Base-by-base conservation (phyloP, 2,797 vertebrate species). In the Mareca penelope region DNA sequence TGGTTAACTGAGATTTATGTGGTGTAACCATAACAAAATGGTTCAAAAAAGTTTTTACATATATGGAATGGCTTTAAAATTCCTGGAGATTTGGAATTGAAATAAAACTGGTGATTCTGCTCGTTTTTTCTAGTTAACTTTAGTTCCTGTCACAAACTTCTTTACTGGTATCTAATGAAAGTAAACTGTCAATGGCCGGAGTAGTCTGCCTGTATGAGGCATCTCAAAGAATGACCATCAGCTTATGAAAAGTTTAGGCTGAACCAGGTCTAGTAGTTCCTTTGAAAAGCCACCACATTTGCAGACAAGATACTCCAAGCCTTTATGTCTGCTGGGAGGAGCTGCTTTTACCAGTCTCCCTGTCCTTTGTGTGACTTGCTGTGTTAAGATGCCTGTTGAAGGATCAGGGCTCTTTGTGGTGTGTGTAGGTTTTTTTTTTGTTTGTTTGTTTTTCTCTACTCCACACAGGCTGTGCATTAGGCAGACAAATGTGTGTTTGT, bases 81-180 rank as follows among this genome's bases (percentile, higher is more conserved):
- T 31, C 7, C 37, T 52, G 18, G 19, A 65, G n/a, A 59, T 40
- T 1, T 14, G 46, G 42, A 88, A 63, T 2, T 8, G 14, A 37
- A 55, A 5, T 88, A 50, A 44, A 71, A 44, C 2, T 0, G 0
- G 8, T 4, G 57, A 40, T 8, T 26, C 12, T 0, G 0, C 14
- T 15, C 40, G 39, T 23, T 15, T 44, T 40, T 7, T 23, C 19
- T 33, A 6, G 19, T 52, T 15, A 68, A 31, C 13, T 8, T 4
- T 9, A 13, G 9, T 15, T n/a, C 57, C 19, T 7, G 3, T 10
- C 9, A 10, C 33, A 42, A 48, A 21, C 19, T 48, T 9, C 8
- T 67, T 48, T 80, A 5, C 12, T 1, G 7, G n/a, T 31, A 31
- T 14, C 50, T 44, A 11, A 68, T 4, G 1, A 56, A 59, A 44